Evolutionary conservation across 2,888 invertebrate species (phyloP), one percentile per base, ranked within the genome.

Genomic region (Thereva unica): DNA sequence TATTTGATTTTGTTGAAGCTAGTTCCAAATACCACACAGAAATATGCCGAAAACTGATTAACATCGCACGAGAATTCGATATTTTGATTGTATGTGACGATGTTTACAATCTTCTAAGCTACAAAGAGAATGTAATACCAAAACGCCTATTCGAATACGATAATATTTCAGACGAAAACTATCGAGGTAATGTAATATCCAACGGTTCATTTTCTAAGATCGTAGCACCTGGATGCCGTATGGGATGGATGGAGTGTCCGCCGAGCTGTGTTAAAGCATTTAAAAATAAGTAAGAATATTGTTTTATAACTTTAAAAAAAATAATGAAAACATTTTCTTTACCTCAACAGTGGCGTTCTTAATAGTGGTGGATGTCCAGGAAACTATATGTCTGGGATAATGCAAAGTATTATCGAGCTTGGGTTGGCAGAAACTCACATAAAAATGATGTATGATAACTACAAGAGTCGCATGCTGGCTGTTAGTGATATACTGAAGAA

Each of bases 181-280:
- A 78, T 67, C 73, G 75, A 41, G 83, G 84, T 4, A 82, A 85
- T 75, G 82, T 88, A 4, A 80, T 88, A 44, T 87, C 87, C 0
- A 88, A 87, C 74, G 85, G 86, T 34, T 83, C 85, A 1, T 88
- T 89, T 75, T 86, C 87, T 0, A 88, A 88, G 78, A 84, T 87
- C 56, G 75, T 88, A 66, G 84, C 84, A 0, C 88, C 88, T 1
- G 87, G 86, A 0, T 73, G 88, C 10, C 80, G 88, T n/a, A 74
- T 87, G 9, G 88, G 88, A 3, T 88, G 88, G 88, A 76, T 88
- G 35, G 88, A 88, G 74, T 82, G 83, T 23, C 82, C 84, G 2
- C 74, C 81, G 3, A 77, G 80, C 37, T 69, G 84, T 9, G 80
- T 80, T 44, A 75, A 76, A 1, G 73, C 78, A 40, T 71, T 84